These are phyloP conservation scores for Salminus brasiliensis DNA, from an alignment of 2,113 vertebrate species.

Conservation along the genomic window DNA sequence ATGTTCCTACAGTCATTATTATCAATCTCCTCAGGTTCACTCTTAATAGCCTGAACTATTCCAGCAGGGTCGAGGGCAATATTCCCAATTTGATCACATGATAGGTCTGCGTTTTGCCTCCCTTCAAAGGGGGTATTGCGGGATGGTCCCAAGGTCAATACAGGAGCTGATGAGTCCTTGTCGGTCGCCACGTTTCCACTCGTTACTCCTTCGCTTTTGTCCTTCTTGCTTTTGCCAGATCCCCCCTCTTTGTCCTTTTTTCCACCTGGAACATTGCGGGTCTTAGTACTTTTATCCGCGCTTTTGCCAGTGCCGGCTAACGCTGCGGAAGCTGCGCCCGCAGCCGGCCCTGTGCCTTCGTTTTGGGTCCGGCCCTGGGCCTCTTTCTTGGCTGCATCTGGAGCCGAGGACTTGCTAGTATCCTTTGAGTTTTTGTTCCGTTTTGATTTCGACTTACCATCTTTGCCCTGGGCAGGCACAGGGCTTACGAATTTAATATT, in stretches of 20 bases:
- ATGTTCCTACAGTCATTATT: slow-evolving; percentile 88
- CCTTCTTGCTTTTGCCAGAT: slow-evolving; percentile 93
- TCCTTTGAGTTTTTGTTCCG: slow-evolving; percentile 98
- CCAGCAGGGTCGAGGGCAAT: slow-evolving; percentile 92
- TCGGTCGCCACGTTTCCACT: slow-evolving; percentile 77
- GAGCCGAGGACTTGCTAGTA: slow-evolving; percentile 86
- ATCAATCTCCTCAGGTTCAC: slow-evolving; percentile 92
- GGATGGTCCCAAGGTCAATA: slow-evolving; percentile 78
- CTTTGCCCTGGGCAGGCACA: slow-evolving; percentile 92
- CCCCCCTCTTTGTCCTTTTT: slow-evolving; percentile 95
- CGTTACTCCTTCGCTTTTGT: slow-evolving; percentile 86
- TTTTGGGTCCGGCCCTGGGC: slow-evolving; percentile 83
- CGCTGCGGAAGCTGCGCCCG: slow-evolving; percentile 67
- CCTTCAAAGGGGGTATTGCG: slow-evolving; percentile 88
- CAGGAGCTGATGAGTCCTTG: slow-evolving; percentile 87
- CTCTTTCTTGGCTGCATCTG: slow-evolving; percentile 93
- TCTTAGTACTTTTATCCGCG: slow-evolving; percentile 90
- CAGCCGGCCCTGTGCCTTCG: slow-evolving; percentile 79
- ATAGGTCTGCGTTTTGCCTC: slow-evolving; percentile 84
- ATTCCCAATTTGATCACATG: slow-evolving; percentile 92
- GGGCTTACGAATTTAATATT: slow-evolving; percentile 99
- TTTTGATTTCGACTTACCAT: slow-evolving; percentile 98
- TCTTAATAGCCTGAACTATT: slow-evolving; percentile 90
- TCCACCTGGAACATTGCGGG: slow-evolving; percentile 83
- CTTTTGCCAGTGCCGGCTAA: slow-evolving; percentile 81